These are phyloP conservation scores for Mimumesa dahlbomi DNA, from an alignment of 2,888 invertebrate species.

Conservation along the genomic window DNA sequence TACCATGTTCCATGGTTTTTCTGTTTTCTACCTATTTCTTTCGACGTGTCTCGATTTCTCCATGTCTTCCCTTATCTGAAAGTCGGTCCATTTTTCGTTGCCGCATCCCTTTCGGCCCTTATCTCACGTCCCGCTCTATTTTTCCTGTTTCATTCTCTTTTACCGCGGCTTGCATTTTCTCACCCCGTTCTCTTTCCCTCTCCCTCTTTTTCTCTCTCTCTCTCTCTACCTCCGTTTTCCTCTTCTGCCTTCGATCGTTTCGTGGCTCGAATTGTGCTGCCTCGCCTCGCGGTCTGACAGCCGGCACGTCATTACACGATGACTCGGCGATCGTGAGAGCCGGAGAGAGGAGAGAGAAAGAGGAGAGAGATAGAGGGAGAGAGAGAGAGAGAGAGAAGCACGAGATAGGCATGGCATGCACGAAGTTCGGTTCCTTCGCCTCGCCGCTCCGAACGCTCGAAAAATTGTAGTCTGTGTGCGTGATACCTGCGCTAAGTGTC, in stretches of 20 bases:
- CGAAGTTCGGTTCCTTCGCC: constrained; percentile 47
- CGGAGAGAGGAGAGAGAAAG: constrained; percentile 25
- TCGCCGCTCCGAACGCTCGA: constrained; percentile 21
- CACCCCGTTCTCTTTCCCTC: constrained; percentile 3
- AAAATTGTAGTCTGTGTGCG: constrained; percentile 33
- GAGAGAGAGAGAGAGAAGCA: constrained; percentile 43
- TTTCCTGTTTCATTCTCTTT: background rate
- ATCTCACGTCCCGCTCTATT: background rate
- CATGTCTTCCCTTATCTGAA: too few species aligned
- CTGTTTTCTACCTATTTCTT: too few species aligned
- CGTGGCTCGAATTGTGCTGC: constrained; percentile 66
- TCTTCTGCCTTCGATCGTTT: constrained; percentile 61
- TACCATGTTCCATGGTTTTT: too few species aligned
- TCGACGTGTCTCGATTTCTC: too few species aligned
- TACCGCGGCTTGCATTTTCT: background rate
- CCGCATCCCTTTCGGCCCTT: too few species aligned
- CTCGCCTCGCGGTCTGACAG: constrained; percentile 72
- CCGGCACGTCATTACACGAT: constrained; percentile 79
- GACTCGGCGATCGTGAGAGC: constrained; percentile 73
- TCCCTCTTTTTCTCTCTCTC: constrained; percentile 16
- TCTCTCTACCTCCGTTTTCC: constrained; percentile 27
- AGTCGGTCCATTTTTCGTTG: too few species aligned
- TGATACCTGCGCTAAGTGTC: constrained; percentile 24
- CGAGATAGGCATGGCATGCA: constrained; percentile 54
- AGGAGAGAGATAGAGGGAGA: constrained; percentile 1